Percentiles rank a stretch among this genome's conserved stretches.
These are phyloP conservation scores for Drosophila fulvimacula DNA, from an alignment of 2,888 invertebrate genomes.

Conservation along the genomic window DNA sequence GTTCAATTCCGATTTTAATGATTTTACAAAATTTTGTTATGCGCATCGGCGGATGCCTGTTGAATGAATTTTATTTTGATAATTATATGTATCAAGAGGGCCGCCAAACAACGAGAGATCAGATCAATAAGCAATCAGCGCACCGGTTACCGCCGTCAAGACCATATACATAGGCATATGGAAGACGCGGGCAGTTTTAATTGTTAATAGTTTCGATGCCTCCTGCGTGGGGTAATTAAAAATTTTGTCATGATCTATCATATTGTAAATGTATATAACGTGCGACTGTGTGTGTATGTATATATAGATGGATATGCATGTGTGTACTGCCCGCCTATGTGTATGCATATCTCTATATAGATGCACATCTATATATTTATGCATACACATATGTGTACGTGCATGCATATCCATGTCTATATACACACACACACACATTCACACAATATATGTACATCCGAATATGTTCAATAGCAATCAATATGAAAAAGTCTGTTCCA, in stretches of 20 bases:
- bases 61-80: not conserved
- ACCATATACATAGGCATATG: no score
- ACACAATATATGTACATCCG: not conserved
- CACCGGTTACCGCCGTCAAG: not conserved
- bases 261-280: constrained; percentile 1
- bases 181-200: not conserved
- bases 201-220: constrained; percentile 2
- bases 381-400: not conserved
- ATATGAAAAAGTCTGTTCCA: not conserved
- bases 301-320: not conserved
- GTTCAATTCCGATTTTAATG: not conserved
- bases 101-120: not conserved
- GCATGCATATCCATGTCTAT: not conserved
- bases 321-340: not conserved
- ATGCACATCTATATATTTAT: not conserved
- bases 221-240: not conserved
- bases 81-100: not conserved
- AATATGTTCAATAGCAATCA: not conserved
- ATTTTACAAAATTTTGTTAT: not conserved
- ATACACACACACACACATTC: not conserved
- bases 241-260: not conserved
- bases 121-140: not conserved
- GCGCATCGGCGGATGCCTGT: not conserved
- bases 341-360: not conserved
- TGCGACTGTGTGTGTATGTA: not conserved